A percentile compares a stretch with the other conserved stretches of the same genome.
phyloP scores from a whole-genome alignment of 2,888 invertebrate genomes.

The Polydrusus pterygomalis region DNA sequence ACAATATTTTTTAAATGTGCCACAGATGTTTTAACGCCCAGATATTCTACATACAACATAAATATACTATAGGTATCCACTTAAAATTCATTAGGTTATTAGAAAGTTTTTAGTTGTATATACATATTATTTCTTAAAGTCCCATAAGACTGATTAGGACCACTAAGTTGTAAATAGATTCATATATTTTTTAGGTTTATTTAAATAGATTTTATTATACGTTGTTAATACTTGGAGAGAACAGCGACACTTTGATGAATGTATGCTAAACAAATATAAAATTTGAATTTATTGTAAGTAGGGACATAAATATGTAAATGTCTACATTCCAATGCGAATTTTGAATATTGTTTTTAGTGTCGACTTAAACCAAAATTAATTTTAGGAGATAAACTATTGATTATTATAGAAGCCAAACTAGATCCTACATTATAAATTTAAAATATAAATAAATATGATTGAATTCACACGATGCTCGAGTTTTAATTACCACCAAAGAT shows the following conservation, averaged over 20 bases:
- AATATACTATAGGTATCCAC: too few relatives aligned
- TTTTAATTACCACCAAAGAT: neutral
- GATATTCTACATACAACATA: neutral
- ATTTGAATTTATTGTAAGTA: conserved; percentile 3
- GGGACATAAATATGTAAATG: conserved; percentile 6
- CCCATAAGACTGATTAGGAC: conserved; percentile 40
- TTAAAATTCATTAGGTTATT: neutral
- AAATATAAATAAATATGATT: neutral
- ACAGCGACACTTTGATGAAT: neutral
- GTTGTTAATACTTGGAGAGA: neutral
- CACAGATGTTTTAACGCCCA: neutral
- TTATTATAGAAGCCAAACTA: conserved; percentile 14
- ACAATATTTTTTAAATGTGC: neutral
- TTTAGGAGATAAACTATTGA: conserved; percentile 11
- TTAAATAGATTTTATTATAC: conserved; percentile 13
- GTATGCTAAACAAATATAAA: neutral
- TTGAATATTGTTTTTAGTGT: neutral
- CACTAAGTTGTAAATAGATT: conserved; percentile 9
- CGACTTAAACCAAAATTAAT: conserved; percentile 14
- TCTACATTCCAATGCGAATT: conserved; percentile 10
- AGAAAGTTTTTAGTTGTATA: neutral
- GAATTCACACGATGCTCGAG: neutral
- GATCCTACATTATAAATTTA: conserved; percentile 2
- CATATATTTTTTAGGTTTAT: conserved; percentile 23
- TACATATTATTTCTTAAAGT: conserved; percentile 23